Conservation (phyloP, 2,113 vertebrate genomes). For the Astur gentilis region DNA sequence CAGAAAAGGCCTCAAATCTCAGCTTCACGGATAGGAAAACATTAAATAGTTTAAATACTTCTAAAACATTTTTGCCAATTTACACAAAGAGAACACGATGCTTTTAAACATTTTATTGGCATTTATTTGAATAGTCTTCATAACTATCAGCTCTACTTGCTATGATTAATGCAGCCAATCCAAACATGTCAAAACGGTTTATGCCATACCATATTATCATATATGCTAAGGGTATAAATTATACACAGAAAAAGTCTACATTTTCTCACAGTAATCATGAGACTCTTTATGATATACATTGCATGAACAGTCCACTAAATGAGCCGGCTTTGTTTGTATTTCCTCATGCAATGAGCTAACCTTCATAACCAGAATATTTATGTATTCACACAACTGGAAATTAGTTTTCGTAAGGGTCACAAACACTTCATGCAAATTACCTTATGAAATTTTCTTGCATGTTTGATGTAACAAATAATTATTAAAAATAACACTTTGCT, state of each 20-base stretch:
- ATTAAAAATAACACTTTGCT: background rate
- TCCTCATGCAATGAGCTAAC: background rate
- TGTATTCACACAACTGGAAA: background rate
- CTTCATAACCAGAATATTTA: background rate
- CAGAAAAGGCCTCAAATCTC: background rate
- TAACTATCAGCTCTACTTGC: background rate
- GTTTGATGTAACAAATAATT: background rate
- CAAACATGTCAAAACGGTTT: slow-evolving; percentile 15
- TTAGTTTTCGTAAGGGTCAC: background rate
- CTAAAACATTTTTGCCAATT: background rate
- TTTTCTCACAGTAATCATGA: slow-evolving; percentile 1
- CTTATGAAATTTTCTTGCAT: background rate
- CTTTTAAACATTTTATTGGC: background rate
- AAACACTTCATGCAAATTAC: background rate
- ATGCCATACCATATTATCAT: background rate
- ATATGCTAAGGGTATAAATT: background rate
- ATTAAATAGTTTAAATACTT: background rate
- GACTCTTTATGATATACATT: background rate
- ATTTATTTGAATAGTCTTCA: slow-evolving; percentile 20
- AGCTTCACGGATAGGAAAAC: background rate
- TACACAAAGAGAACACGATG: background rate
- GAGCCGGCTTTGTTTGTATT: background rate
- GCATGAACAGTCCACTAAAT: background rate
- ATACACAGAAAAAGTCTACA: background rate
- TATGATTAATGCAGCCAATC: slow-evolving; percentile 7